These are phyloP conservation scores for Actinostola sp. DNA, from an alignment of 92 coral and sea anemone species.

Conservation along the genomic window DNA sequence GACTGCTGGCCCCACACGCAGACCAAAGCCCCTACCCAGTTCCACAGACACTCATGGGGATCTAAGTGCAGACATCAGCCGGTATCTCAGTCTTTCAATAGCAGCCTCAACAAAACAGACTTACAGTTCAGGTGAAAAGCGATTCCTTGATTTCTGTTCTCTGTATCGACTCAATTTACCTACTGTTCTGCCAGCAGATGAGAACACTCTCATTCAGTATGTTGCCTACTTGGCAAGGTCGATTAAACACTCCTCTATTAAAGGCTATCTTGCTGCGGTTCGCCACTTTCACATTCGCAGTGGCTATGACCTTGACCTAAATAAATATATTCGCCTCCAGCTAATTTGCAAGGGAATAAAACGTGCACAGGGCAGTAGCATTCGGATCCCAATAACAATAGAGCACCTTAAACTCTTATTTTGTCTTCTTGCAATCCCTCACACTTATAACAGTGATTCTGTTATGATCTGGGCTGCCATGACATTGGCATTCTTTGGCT, in stretches of 20 bases:
- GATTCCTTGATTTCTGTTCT: conserved; percentile 31
- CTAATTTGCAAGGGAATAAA: conserved; percentile 52
- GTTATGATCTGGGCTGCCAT: conserved; percentile 62
- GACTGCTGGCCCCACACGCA: conserved; percentile 46
- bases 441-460: conserved; percentile 29
- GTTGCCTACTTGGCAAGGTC: conserved; percentile 43
- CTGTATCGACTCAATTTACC: conserved; percentile 5
- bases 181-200: conserved; percentile 38
- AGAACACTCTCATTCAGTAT: conserved; percentile 42
- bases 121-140: conserved; percentile 53
- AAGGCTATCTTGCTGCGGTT: conserved; percentile 51
- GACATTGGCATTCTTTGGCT: conserved; percentile 61
- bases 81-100: conserved; percentile 34
- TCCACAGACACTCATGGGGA: conserved; percentile 23
- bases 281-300: conserved; percentile 46
- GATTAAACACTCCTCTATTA: conserved; percentile 53
- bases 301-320: conserved; percentile 46
- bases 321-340: conserved; percentile 48
- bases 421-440: conserved; percentile 8
- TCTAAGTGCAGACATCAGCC: conserved; percentile 32
- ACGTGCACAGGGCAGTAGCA: conserved; percentile 42
- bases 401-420: conserved; percentile 25
- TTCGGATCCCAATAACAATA: conserved; percentile 54
- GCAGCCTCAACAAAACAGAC: conserved; percentile 49
- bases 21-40: conserved; percentile 28